phyloP scores from a whole-genome alignment of 1,140 invertebrate genomes.

The Pteromalus puparum region DNA sequence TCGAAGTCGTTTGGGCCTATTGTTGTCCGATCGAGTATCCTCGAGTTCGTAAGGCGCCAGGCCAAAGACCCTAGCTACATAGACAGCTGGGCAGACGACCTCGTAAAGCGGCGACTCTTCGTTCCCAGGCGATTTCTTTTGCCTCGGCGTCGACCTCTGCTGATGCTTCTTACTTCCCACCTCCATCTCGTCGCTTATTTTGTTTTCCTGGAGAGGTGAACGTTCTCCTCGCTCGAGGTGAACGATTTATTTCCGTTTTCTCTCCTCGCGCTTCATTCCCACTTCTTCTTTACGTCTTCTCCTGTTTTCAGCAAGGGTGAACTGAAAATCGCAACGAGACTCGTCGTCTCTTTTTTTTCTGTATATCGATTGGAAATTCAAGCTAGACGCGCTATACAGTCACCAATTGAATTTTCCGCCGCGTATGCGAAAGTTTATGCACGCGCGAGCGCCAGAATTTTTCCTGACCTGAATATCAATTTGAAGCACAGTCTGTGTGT shows the following conservation, averaged over 20 bases:
- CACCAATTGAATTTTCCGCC: no score
- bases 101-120: slow-evolving; percentile 63
- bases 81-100: slow-evolving; percentile 63
- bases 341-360: no score
- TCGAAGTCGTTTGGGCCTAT: neutral
- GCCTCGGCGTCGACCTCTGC: neutral
- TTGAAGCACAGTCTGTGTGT: neutral
- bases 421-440: neutral
- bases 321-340: no score
- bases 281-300: no score
- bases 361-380: neutral
- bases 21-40: slow-evolving; percentile 55
- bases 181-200: neutral
- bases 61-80: slow-evolving; percentile 62
- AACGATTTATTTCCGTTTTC: neutral
- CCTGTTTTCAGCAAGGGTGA: no score
- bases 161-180: neutral
- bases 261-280: neutral
- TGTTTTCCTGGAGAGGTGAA: no score
- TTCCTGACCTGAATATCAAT: neutral
- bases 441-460: neutral
- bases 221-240: no score
- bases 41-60: slow-evolving; percentile 66
- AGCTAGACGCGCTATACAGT: no score
- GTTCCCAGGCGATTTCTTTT: neutral